Percentiles rank a stretch among this genome's conserved stretches.
phyloP scores from a whole-genome alignment of 2,888 invertebrate species.

The Lagria hirta region DNA sequence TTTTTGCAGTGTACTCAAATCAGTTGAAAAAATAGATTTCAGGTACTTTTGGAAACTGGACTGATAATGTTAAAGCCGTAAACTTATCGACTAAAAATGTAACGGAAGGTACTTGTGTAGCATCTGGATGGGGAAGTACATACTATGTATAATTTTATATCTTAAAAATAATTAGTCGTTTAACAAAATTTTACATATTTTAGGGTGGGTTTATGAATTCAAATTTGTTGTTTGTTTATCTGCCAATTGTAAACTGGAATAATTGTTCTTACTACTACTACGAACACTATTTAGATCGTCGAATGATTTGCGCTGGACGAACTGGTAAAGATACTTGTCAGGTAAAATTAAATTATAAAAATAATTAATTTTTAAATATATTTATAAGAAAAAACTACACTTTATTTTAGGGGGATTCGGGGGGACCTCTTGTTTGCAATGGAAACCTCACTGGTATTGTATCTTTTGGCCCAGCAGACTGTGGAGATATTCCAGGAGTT shows the following conservation, averaged over 20 bases:
- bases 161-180: no score
- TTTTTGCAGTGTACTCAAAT: no score
- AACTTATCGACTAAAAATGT: not conserved
- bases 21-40: no score
- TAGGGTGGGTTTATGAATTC: conserved; percentile 1
- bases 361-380: no score
- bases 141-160: conserved; percentile 2
- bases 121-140: conserved; percentile 22
- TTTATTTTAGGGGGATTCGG: conserved; percentile 15
- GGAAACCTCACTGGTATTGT: conserved; percentile 7
- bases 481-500: conserved; percentile 5
- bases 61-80: conserved; percentile 4
- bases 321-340: conserved; percentile 16
- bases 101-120: conserved; percentile 7
- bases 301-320: conserved; percentile 14
- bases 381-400: no score
- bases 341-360: conserved; percentile 6
- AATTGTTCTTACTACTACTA: no score
- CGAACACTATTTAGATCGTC: not conserved
- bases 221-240: conserved; percentile 2
- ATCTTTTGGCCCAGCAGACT: conserved; percentile 7
- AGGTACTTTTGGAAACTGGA: conserved; percentile 10
- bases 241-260: conserved; percentile 9
- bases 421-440: conserved; percentile 13
- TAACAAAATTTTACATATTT: conserved; percentile 3